A percentile compares a stretch with the other conserved stretches of the same genome.
Evolutionary conservation across 2,113 vertebrate genomes (phyloP).

Genomic region (Macaca mulatta): DNA sequence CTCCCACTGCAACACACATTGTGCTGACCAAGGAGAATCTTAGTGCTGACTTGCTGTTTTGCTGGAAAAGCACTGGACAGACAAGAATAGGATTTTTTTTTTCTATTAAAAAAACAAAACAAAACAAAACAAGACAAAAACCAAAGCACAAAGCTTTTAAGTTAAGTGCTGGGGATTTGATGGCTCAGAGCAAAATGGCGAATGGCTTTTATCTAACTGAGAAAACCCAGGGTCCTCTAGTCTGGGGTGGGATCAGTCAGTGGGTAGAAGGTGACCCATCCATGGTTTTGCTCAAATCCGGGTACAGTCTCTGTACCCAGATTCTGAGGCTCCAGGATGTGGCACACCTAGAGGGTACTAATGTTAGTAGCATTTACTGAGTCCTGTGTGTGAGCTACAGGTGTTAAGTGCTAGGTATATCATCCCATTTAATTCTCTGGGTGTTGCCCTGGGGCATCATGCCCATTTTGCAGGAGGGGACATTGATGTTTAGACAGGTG

Average conservation of each 20-base stretch:
- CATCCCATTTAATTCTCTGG: background rate
- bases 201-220: background rate
- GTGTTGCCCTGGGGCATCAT: too few species aligned
- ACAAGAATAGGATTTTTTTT: slow-evolving; percentile 65
- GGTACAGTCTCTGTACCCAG: background rate
- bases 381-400: accelerated
- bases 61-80: slow-evolving; percentile 73
- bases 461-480: background rate
- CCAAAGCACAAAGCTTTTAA: slow-evolving; percentile 70
- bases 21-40: slow-evolving; percentile 68
- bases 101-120: slow-evolving; percentile 50
- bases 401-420: too few species aligned
- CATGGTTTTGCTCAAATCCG: background rate
- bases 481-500: background rate
- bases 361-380: background rate
- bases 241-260: background rate
- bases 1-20: background rate
- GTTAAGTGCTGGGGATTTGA: slow-evolving; percentile 58
- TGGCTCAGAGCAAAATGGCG: background rate
- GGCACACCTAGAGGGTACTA: too few species aligned
- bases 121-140: slow-evolving; percentile 63
- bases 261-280: background rate
- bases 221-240: background rate
- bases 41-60: slow-evolving; percentile 69
- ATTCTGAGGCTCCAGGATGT: background rate